phyloP scores from a whole-genome alignment of 2,888 invertebrate genomes.

The Euzophera pinguis region DNA sequence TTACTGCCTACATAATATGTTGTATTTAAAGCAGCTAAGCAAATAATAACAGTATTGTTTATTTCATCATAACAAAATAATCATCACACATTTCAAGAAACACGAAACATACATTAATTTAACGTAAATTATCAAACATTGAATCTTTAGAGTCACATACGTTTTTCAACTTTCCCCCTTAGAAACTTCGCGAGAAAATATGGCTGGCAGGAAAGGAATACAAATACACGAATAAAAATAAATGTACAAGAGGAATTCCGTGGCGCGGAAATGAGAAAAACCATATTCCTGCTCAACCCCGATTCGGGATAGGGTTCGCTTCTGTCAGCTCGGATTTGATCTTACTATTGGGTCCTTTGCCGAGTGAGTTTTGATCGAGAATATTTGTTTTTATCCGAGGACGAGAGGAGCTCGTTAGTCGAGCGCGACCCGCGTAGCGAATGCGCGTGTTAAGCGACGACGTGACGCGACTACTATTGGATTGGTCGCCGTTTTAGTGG shows the following conservation, averaged over 20 bases:
- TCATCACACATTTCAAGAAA: too few relatives aligned
- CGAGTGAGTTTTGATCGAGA: conserved; percentile 8
- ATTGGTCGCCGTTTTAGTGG: too few relatives aligned
- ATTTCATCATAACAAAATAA: too few relatives aligned
- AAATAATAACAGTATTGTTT: too few relatives aligned
- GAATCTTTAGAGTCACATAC: conserved; percentile 14
- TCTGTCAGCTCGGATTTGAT: conserved; percentile 3
- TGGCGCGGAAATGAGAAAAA: conserved; percentile 66
- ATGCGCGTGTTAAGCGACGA: too few relatives aligned
- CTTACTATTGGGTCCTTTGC: not conserved
- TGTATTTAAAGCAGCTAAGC: too few relatives aligned
- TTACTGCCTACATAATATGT: too few relatives aligned
- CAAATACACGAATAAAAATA: conserved; percentile 72
- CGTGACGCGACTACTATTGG: too few relatives aligned
- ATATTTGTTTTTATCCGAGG: not conserved
- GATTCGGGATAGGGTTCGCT: conserved; percentile 39
- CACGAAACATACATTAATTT: not conserved
- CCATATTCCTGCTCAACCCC: conserved; percentile 58
- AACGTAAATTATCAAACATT: not conserved
- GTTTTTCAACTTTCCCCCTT: conserved; percentile 21
- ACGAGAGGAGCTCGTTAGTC: too few relatives aligned
- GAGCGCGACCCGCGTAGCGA: too few relatives aligned
- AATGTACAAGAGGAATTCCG: conserved; percentile 61
- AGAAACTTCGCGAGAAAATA: conserved; percentile 66
- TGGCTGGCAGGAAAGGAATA: conserved; percentile 72